Evolutionary conservation across 2,113 vertebrate species (phyloP).

Genomic region (Peromyscus californicus): DNA sequence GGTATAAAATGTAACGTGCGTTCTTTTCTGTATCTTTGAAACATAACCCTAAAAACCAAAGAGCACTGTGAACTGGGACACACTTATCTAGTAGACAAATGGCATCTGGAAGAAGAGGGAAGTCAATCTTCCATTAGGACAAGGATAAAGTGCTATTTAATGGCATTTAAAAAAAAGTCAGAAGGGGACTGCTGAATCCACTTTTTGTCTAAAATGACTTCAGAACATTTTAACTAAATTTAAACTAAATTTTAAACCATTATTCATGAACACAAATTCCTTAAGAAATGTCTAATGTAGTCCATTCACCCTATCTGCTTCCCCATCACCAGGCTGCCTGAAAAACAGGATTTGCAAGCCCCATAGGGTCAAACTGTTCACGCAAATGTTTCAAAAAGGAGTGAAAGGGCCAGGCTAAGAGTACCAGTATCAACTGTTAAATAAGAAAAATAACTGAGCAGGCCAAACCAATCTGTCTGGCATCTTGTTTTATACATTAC

Average conservation of each 20-base stretch:
- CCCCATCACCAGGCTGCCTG: not conserved
- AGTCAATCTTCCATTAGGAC: not conserved
- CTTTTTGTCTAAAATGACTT: not conserved
- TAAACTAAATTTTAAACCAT: not conserved
- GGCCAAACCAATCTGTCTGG: not conserved
- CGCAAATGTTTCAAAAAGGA: slow-evolving; percentile 9
- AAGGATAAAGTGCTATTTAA: not conserved
- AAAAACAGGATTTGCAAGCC: not conserved
- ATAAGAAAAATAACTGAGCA: slow-evolving; percentile 12
- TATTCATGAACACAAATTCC: not conserved
- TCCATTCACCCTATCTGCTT: not conserved
- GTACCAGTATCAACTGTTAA: not conserved
- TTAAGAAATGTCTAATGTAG: not conserved
- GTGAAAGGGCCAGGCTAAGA: not conserved
- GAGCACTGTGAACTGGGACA: not conserved
- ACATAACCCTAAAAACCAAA: slow-evolving; percentile 18
- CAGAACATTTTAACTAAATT: not conserved
- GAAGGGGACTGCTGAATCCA: not conserved
- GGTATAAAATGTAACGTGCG: not conserved
- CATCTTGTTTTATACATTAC: not conserved
- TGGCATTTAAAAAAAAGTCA: not conserved
- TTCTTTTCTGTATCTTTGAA: not conserved
- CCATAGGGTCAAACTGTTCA: not conserved
- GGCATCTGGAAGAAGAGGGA: not conserved
- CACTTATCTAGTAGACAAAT: not conserved